Conservation (phyloP, 2,113 vertebrate species). For the Lepus europaeus region DNA sequence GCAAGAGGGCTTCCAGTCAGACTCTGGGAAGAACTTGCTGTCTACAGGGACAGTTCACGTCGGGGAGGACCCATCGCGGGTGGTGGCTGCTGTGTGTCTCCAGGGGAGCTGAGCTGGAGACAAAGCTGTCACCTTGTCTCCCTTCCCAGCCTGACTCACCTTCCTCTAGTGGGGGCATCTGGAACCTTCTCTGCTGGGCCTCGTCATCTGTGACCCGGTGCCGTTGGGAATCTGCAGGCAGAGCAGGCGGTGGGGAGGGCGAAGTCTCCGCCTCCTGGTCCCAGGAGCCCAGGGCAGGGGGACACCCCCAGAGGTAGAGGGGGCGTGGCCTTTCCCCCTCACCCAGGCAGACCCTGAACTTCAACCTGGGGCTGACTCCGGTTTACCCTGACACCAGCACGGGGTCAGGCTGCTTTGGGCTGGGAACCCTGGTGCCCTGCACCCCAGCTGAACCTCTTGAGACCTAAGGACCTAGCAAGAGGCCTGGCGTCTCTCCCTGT, state of each 20-base stretch:
- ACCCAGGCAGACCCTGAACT: not conserved
- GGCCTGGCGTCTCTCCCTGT: no score
- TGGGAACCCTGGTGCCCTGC: not conserved
- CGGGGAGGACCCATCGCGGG: not conserved
- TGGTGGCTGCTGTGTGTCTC: not conserved
- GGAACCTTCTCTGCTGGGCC: constrained; percentile 59
- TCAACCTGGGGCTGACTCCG: not conserved
- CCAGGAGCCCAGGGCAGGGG: not conserved
- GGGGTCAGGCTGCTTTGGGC: not conserved
- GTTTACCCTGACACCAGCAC: not conserved
- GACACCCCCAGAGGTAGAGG: rapidly evolving
- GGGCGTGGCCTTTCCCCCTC: not conserved
- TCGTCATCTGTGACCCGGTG: constrained; percentile 67
- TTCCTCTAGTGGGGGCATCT: constrained; percentile 57
- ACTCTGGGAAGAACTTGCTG: not conserved
- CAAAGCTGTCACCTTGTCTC: rapidly evolving
- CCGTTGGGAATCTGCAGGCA: constrained; percentile 84
- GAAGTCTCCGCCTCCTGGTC: not conserved
- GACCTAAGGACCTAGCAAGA: not conserved
- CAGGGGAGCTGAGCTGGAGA: not conserved
- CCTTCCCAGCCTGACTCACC: not conserved
- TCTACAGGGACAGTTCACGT: not conserved
- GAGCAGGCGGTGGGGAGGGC: rapidly evolving
- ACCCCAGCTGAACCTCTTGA: not conserved
- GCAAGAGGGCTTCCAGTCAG: not conserved